phyloP scores from a whole-genome alignment of 2,113 vertebrate species.

The Alethe diademata region DNA sequence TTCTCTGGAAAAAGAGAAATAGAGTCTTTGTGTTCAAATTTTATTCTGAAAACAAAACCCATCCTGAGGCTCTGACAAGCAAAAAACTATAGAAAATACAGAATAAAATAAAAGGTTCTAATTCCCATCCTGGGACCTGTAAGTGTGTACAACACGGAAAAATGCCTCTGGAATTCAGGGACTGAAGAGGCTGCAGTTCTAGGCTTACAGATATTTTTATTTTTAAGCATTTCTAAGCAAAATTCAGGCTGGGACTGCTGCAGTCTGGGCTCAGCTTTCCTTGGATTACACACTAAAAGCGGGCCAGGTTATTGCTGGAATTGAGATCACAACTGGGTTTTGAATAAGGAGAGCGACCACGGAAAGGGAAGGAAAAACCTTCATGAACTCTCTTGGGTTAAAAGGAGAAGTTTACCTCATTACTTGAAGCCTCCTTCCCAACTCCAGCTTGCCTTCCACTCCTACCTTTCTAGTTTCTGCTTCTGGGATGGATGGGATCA shows the following conservation, averaged over 20 bases:
- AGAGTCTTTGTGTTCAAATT: background rate
- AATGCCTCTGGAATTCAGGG: background rate
- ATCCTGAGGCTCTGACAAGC: background rate
- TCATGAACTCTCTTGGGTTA: accelerated
- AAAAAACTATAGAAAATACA: background rate
- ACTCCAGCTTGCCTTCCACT: background rate
- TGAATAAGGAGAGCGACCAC: background rate
- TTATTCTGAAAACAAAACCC: constrained; percentile 24
- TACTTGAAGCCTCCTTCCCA: background rate
- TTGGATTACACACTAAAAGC: accelerated
- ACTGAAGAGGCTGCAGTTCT: background rate
- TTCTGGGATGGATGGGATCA: background rate
- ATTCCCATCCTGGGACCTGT: background rate
- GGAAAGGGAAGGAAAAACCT: background rate
- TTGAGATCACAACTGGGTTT: background rate
- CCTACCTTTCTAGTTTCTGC: background rate
- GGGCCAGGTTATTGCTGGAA: background rate
- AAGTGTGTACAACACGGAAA: accelerated
- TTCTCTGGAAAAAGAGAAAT: background rate
- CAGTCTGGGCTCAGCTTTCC: background rate
- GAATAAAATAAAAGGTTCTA: background rate
- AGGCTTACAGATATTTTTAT: background rate
- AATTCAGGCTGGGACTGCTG: background rate
- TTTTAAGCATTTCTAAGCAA: background rate
- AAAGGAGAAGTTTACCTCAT: background rate